Evolutionary conservation across 2,888 invertebrate genomes (phyloP), one percentile per base, ranked within the genome.

Genomic region (Leucophenga maculata): DNA sequence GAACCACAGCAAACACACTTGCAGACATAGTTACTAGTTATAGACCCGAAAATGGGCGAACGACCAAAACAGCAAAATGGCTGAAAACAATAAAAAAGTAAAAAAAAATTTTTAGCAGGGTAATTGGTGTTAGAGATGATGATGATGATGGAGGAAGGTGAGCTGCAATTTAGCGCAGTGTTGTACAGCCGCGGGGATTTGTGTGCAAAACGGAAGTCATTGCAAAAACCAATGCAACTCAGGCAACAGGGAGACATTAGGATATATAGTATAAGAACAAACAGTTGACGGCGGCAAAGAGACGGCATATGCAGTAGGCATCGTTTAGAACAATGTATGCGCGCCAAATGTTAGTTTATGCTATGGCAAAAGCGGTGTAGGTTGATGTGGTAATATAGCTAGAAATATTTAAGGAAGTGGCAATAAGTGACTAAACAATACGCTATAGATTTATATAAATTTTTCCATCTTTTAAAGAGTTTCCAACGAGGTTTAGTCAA

Each of bases 31-130:
- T 50, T 20, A 39, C 39, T 39, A 39, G 39, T 39, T 39, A 54
- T 39, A 50, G 52, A 52, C 50, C 50, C 18, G 22, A 26, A n/a
- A 22, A 26, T 31, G 50, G 16, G 13, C 39, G 44, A 32, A 32
- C 16, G 9, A 44, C 16, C 32, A n/a, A 11, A 31, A 31, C 18
- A 31, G 22, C n/a, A 60, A 39, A n/a, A 39, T 26, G 39, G 18
- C 55, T 39, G 31, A 69, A 70, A 65, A 67, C 77, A 71, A 77
- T 78, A 79, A 79, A 76, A 74, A 71, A 13, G 39, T 50, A 75
- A 72, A 48, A 70, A 72, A 77, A 78, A 79, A 79, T n/a, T n/a
- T n/a, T n/a, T 77, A 72, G 71, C 26, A 22, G 32, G 3, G 3
- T 73, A 72, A 52, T 68, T 16, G 60, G 66, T 67, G 55, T 55